Evolutionary conservation across 2,888 invertebrate species (phyloP).

Genomic region (Lepidochitona cinerea): DNA sequence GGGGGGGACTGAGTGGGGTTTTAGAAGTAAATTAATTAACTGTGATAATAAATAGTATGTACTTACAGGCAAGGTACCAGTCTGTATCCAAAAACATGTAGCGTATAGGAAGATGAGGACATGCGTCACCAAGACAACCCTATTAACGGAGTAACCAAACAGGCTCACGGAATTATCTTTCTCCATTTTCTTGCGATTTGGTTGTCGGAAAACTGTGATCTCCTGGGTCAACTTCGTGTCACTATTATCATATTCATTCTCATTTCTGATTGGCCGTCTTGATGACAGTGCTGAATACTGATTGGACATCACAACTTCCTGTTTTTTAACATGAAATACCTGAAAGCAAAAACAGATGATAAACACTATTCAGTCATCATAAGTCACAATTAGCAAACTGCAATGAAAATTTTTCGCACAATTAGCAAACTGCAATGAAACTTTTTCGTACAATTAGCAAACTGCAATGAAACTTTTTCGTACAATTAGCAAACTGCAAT

Average conservation of each 20-base stretch:
- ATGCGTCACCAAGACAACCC: conserved; percentile 41
- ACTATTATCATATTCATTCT: not conserved
- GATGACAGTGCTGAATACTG: not conserved
- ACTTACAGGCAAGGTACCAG: conserved; percentile 57
- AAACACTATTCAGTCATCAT: not conserved
- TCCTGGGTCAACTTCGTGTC: not conserved
- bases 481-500: no score
- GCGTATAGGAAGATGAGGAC: conserved; percentile 58
- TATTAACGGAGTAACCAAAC: not conserved
- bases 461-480: no score
- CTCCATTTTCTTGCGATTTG: not conserved
- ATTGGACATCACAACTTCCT: not conserved
- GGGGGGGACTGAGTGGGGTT: no score
- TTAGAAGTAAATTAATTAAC: no score
- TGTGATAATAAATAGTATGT: no score
- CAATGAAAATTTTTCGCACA: no score
- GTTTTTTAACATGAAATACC: not conserved
- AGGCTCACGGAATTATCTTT: not conserved
- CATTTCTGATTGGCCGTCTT: not conserved
- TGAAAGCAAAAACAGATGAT: not conserved
- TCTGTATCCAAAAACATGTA: conserved; percentile 62
- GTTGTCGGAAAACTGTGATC: not conserved
- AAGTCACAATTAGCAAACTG: no score
- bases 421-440: no score
- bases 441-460: no score